Conservation (phyloP, 2,113 vertebrate species). For the Peromyscus polionotus region DNA sequence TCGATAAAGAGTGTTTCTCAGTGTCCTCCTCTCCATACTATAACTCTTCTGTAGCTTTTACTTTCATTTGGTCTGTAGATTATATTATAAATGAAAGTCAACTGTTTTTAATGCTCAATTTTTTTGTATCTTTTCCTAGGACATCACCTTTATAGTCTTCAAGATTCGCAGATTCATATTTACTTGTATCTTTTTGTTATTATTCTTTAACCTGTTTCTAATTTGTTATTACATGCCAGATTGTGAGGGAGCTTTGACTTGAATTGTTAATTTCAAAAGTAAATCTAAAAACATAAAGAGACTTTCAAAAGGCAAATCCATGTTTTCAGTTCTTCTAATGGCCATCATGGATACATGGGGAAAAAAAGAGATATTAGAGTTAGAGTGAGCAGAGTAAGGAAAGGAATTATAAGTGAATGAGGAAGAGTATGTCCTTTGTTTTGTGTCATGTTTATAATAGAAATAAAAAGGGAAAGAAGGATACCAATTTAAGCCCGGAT, state of each 20-base stretch:
- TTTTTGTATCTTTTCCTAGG: background rate
- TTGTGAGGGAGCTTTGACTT: background rate
- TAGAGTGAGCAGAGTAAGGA: background rate
- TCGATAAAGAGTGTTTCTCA: background rate
- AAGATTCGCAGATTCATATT: background rate
- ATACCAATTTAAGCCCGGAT: background rate
- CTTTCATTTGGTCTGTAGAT: background rate
- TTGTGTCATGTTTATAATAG: background rate
- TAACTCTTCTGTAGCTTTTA: background rate
- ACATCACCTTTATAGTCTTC: background rate
- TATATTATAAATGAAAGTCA: background rate
- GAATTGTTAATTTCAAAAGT: background rate
- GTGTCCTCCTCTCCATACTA: background rate
- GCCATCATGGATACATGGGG: background rate
- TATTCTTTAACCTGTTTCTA: background rate
- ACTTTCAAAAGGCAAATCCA: background rate
- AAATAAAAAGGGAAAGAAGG: background rate
- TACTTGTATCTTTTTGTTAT: background rate
- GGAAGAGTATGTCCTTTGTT: background rate
- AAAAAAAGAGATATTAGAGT: background rate
- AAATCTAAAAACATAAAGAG: background rate
- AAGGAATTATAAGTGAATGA: background rate
- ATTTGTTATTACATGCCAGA: conserved; percentile 24
- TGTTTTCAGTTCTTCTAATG: background rate
- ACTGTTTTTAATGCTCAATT: background rate